Base-by-base conservation (phyloP, 1,140 invertebrate genomes). In the Gonioctena quinquepunctata region DNA sequence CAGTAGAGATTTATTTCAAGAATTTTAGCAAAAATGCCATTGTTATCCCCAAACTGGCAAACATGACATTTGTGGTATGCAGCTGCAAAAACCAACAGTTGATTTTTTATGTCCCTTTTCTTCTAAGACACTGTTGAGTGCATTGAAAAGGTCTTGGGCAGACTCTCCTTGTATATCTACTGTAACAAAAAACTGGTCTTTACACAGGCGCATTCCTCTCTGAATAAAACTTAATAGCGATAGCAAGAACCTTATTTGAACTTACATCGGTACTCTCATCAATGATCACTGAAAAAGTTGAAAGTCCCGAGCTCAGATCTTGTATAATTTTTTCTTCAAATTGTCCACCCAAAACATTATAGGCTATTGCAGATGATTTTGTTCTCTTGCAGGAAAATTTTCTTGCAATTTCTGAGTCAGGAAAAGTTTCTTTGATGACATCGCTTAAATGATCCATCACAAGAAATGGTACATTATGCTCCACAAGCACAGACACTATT, bases 11-110 rank as follows among this genome's bases (percentile, higher is more conserved):
- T 77, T 7, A 74, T 18, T 54, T 74, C 5, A 16, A 19, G 66
- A 57, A 78, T 78, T 74, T 75, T 77, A 2, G 71, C 65, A 56
- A 77, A 48, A n/a, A 76, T 62, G n/a, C 70, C 72, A 69, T 25
- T 65, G 5, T 76, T 56, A 62, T 70, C 60, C 3, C 71, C n/a
- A n/a, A n/a, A n/a, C n/a, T n/a, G n/a, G n/a, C 75, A 75, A 78
- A 77, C 69, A 76, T 76, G 13, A 77, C 72, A 25, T 69, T 69
- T n/a, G 71, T 76, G n/a, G 72, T 71, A 33, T 77, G n/a, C 75
- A 63, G 73, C 73, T 11, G 70, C 75, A 70, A 76, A 77, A 56
- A 73, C 70, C 66, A 78, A 56, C 52, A 63, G 56, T 60, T 70
- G 33, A 33, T 33, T 33, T 69, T 76, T 64, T 28, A 77, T 70